Percentiles rank a stretch among this genome's conserved stretches.
phyloP scores from a whole-genome alignment of 2,888 invertebrate species.

The Cheilosia vernalis region DNA sequence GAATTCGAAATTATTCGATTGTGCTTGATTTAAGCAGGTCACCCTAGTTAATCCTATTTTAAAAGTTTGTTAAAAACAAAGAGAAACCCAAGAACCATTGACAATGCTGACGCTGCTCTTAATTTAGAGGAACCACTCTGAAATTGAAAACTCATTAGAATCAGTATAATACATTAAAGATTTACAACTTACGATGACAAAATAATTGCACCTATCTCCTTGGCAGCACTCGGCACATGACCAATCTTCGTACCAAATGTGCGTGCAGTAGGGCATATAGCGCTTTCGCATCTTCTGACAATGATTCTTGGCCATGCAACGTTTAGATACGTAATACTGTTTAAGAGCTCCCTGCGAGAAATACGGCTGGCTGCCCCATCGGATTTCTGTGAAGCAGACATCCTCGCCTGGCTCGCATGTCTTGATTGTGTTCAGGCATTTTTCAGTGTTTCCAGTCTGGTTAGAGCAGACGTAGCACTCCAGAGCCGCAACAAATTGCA shows the following conservation, averaged over 20 bases:
- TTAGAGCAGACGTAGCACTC: conserved; percentile 98
- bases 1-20: conserved; percentile 38
- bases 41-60: background rate
- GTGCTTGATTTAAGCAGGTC: background rate
- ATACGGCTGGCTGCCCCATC: conserved; percentile 96
- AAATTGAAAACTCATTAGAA: background rate
- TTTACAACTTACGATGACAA: conserved; percentile 91
- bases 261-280: conserved; percentile 91
- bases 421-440: conserved; percentile 95
- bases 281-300: conserved; percentile 89
- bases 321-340: conserved; percentile 96
- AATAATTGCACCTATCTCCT: conserved; percentile 98
- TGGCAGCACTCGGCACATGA: conserved; percentile 97
- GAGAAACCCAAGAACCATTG: background rate
- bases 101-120: background rate
- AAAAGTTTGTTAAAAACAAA: conserved; percentile 5
- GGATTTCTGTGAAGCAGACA: conserved; percentile 89
- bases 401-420: conserved; percentile 93
- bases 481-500: conserved; percentile 84
- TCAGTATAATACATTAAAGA: background rate
- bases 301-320: conserved; percentile 91
- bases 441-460: conserved; percentile 95
- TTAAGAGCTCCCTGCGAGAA: conserved; percentile 97
- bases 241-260: conserved; percentile 99
- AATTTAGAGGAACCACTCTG: conserved; percentile 55